phyloP scores from a whole-genome alignment of 2,797 vertebrate species.

The Pseudochromis fuscus region DNA sequence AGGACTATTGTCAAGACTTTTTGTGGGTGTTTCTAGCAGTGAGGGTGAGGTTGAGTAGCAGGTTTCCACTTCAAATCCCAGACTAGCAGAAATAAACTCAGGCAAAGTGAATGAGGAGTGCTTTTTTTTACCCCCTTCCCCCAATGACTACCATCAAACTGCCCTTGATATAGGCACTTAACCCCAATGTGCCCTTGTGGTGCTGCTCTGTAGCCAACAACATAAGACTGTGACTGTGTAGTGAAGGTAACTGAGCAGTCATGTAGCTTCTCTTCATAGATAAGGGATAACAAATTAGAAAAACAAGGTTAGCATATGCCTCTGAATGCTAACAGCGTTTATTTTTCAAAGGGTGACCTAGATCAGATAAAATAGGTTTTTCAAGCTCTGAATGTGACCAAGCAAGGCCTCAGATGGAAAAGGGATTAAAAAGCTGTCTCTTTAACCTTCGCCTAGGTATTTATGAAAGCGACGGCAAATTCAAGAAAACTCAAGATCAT shows the following conservation, averaged over 20 bases:
- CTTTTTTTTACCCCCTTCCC: slow-evolving; percentile 15
- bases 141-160: slow-evolving; percentile 32
- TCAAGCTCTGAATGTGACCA: slow-evolving; percentile 24
- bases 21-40: slow-evolving; percentile 1
- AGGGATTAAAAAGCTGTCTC: slow-evolving; percentile 7
- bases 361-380: slow-evolving; percentile 41
- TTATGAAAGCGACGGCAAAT: slow-evolving; percentile 11
- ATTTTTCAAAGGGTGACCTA: slow-evolving; percentile 48
- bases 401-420: slow-evolving; percentile 15
- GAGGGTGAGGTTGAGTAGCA: neutral
- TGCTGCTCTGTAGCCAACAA: slow-evolving; percentile 36
- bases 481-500: slow-evolving; percentile 10
- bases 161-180: slow-evolving; percentile 60
- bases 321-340: slow-evolving; percentile 38
- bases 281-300: slow-evolving; percentile 41
- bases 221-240: slow-evolving; percentile 40
- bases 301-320: slow-evolving; percentile 44
- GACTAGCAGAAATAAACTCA: slow-evolving; percentile 22
- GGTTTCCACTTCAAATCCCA: slow-evolving; percentile 33
- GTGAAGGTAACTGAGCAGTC: slow-evolving; percentile 45
- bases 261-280: slow-evolving; percentile 27
- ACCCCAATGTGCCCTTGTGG: slow-evolving; percentile 54
- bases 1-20: neutral
- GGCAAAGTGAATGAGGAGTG: slow-evolving; percentile 28
- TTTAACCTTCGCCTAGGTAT: slow-evolving; percentile 17